phyloP scores from a whole-genome alignment of 2,888 invertebrate genomes.

The Anorthoa munda region DNA sequence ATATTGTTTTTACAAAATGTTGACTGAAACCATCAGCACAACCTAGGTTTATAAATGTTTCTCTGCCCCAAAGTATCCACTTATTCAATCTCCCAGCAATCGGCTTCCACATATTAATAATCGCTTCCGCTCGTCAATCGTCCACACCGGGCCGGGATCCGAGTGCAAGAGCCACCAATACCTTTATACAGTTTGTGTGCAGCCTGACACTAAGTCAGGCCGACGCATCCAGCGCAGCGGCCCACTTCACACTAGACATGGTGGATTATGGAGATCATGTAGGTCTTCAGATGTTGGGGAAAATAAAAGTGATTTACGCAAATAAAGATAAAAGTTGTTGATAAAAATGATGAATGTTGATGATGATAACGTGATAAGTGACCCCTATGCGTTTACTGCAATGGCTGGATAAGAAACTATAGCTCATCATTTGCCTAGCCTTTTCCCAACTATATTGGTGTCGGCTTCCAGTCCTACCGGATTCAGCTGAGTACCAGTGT shows the following conservation, averaged over 20 bases:
- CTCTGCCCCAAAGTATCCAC: neutral
- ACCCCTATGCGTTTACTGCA: no score
- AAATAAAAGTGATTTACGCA: neutral
- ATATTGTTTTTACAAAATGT: no score
- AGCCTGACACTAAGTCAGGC: no score
- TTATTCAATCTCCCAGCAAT: neutral
- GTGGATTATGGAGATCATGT: neutral
- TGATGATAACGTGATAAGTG: no score
- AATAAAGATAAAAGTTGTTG: no score
- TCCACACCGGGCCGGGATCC: neutral
- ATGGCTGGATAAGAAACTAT: no score
- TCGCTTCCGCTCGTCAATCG: constrained; percentile 4
- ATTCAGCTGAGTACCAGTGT: no score
- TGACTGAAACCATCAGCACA: no score
- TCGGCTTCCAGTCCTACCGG: no score
- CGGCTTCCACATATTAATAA: rapidly evolving
- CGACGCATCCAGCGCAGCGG: neutral
- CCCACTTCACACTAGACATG: constrained; percentile 1
- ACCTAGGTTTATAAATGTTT: neutral
- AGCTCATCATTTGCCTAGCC: no score
- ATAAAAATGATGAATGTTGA: no score
- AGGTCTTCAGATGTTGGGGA: neutral
- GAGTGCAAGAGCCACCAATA: constrained; percentile 65
- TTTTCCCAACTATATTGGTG: no score
- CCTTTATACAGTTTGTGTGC: constrained; percentile 70